These are phyloP conservation scores for Heliocidaris erythrogramma DNA, from an alignment of 35 echinoderm and acorn worm species.

Conservation along the genomic window DNA sequence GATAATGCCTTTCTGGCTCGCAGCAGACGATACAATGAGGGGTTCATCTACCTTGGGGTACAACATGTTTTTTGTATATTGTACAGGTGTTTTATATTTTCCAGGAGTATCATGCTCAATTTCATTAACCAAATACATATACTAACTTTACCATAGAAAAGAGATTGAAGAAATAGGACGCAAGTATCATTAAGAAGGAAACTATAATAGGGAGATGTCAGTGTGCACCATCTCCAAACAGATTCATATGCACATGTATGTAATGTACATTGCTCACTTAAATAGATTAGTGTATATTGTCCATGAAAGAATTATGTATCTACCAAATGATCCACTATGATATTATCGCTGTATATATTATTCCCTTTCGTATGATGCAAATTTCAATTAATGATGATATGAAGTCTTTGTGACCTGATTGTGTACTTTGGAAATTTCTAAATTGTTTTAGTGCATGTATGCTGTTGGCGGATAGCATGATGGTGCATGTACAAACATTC, in stretches of 20 bases:
- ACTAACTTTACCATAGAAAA: not conserved
- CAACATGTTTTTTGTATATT: not conserved
- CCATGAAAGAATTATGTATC: not conserved
- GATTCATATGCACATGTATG: slow-evolving; percentile 10
- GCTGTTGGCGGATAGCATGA: not conserved
- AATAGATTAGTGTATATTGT: not conserved
- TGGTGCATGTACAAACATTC: not conserved
- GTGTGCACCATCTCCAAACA: not conserved
- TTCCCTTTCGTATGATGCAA: not conserved
- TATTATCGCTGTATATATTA: not conserved
- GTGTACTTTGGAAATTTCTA: not conserved
- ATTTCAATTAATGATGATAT: not conserved
- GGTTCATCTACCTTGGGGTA: not conserved
- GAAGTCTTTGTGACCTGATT: not conserved
- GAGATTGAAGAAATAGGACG: not conserved
- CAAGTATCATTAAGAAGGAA: not conserved
- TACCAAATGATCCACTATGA: slow-evolving; percentile 1
- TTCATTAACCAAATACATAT: not conserved
- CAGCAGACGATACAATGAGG: not conserved
- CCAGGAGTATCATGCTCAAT: not conserved
- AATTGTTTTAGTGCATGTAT: not conserved
- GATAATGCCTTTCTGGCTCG: not conserved
- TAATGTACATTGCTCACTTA: not conserved
- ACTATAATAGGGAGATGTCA: not conserved
- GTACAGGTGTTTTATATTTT: not conserved